A percentile compares a stretch with the other conserved stretches of the same genome.
phyloP scores from a whole-genome alignment of 1,140 invertebrate species.

The Drosophila lacteicornis region DNA sequence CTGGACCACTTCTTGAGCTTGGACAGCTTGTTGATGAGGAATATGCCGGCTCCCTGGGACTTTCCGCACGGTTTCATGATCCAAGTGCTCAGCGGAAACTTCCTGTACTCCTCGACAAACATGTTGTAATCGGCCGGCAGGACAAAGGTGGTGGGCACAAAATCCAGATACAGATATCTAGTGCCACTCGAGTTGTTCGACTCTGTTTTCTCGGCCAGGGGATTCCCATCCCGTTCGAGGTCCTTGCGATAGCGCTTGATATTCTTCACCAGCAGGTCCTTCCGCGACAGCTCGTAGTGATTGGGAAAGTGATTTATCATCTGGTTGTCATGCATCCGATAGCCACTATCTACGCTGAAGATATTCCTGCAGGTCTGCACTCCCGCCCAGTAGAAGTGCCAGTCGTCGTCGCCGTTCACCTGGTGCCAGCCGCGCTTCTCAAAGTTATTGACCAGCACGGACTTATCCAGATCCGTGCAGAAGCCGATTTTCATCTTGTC shows the following conservation, averaged over 20 bases:
- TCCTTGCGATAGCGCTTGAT: constrained; percentile 97
- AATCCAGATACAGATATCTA: constrained; percentile 93
- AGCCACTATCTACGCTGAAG: constrained; percentile 96
- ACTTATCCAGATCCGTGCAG: constrained; percentile 97
- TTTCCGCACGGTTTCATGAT: constrained; percentile 99
- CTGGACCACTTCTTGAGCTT: constrained; percentile 95
- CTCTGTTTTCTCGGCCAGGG: constrained; percentile 90
- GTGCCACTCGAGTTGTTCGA: constrained; percentile 89
- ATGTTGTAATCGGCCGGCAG: constrained; percentile 97
- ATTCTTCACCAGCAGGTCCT: constrained; percentile 98
- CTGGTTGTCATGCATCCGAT: constrained; percentile 96
- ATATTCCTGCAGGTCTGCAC: constrained; percentile 95
- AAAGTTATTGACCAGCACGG: constrained; percentile 97
- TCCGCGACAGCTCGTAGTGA: constrained; percentile 97
- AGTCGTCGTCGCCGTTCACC: constrained; percentile 96
- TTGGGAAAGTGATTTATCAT: constrained; percentile 97
- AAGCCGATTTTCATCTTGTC: constrained; percentile 90
- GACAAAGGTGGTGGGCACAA: constrained; percentile 96
- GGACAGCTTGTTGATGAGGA: constrained; percentile 94
- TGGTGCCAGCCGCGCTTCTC: constrained; percentile 96
- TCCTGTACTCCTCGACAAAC: constrained; percentile 97
- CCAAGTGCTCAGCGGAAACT: constrained; percentile 96
- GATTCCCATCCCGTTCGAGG: constrained; percentile 94
- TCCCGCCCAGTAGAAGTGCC: constrained; percentile 98
- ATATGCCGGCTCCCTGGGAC: constrained; percentile 95